phyloP scores from a whole-genome alignment of 2,113 vertebrate species.

The Xenopus tropicalis region DNA sequence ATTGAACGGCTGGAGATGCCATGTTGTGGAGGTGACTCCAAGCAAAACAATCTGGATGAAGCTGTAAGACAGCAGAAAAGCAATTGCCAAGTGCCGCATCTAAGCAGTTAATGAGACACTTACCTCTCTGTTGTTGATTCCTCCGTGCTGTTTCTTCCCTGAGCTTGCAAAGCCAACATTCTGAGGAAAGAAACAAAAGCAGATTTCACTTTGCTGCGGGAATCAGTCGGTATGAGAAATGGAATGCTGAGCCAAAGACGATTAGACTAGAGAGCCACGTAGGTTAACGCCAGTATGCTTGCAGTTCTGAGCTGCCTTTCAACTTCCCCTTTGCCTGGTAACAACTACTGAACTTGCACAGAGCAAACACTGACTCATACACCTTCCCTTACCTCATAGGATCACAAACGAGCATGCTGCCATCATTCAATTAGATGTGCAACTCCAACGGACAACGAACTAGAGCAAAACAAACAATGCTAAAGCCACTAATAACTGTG shows the following conservation, averaged over 20 bases:
- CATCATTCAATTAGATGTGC: too few species aligned
- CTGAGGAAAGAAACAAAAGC: conserved; percentile 56
- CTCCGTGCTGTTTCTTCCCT: conserved; percentile 71
- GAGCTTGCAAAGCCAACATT: conserved; percentile 73
- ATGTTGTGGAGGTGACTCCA: conserved; percentile 9
- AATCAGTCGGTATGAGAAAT: conserved; percentile 8
- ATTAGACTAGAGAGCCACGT: not conserved
- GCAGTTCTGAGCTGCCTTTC: not conserved
- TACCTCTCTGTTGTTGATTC: conserved; percentile 65
- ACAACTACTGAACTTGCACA: not conserved
- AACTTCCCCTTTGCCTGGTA: conserved; percentile 9
- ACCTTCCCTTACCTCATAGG: too few species aligned
- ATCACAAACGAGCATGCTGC: too few species aligned
- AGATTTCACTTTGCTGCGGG: conserved; percentile 30
- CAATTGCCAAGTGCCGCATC: not conserved
- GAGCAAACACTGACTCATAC: not conserved
- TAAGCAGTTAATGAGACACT: conserved; percentile 46
- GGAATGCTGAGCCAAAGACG: not conserved
- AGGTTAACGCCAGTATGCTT: not conserved
- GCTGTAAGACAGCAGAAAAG: not conserved
- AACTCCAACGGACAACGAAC: too few species aligned
- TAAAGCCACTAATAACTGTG: too few species aligned
- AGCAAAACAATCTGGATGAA: conserved; percentile 13
- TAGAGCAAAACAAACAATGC: too few species aligned
- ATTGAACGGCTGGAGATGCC: conserved; percentile 12